Evolutionary conservation across 2,888 invertebrate species (phyloP), one percentile per base, ranked within the genome.

Genomic region (Biston betularia): DNA sequence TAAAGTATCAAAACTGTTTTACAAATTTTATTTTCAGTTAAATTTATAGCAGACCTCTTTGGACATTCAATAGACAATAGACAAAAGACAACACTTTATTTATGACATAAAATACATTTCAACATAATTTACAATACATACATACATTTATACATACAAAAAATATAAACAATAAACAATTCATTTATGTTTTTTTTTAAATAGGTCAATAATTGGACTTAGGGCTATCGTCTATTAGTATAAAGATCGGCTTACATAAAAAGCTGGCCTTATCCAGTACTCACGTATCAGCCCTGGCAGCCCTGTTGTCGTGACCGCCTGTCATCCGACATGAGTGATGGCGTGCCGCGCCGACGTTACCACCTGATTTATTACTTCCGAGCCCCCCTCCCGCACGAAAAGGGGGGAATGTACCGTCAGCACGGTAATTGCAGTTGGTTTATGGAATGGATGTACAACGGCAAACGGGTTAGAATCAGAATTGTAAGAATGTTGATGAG

Each of bases 301-400:
- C 87, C 86, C 88, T 83, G 84, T 81, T 88, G 87, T 88, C 89
- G 90, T 84, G 88, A 87, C 85, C 84, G 83, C 74, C 76, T 89
- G 92, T 89, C 91, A 87, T 83, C 77, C 74, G 72, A 73, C 84
- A 91, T 92, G 92, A 93, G 86, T 89, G 93, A 93, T 93, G 92
- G 90, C 92, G 92, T 89, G 92, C 89, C 85, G 89, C 84, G 87
- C 81, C 88, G 92, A 90, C 90, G 90, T 92, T 91, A 89, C 85
- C 92, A 89, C 88, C 92, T 93, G 93, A 93, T 93, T 93, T 93
- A 93, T 93, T 90, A 90, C 92, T 92, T 91, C 93, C 92, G 89
- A 88, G 79, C 80, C 72, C 70, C 77, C 70, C 78, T 76, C 73
- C 70, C 70, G 73, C 65, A 44, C 33, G 79, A 10, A 1, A 33